Base-by-base conservation (phyloP, 2,797 vertebrate species). In the Poecilia picta region DNA sequence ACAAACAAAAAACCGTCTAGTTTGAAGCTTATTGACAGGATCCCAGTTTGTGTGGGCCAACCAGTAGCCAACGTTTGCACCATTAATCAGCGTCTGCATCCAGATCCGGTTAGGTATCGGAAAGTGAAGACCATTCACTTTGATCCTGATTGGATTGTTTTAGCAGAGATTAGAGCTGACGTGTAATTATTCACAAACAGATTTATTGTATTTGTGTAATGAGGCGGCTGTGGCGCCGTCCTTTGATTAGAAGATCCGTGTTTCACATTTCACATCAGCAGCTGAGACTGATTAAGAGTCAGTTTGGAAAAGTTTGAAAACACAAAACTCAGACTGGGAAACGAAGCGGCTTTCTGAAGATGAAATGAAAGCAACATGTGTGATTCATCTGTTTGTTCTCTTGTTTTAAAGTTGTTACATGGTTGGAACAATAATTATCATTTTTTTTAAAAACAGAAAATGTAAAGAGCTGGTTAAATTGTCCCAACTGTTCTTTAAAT, bases 51-150 rank as follows among this genome's bases (percentile, higher is more conserved):
- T 46, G 13, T 46, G n/a, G 16, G 25, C 71, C 28, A 33, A 80
- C 57, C 62, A n/a, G 55, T 73, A 55, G 25, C 64, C 47, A 68
- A 5, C 76, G 64, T 74, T 74, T 45, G 64, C 57, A 72, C 74
- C 74, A 82, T 84, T 81, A 81, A 77, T 49, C 78, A 74, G 55
- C 82, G 76, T 77, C 79, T 81, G 70, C 77, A 77, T 72, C 31
- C 25, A 41, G 28, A 71, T 84, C n/a, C 77, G 18, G 49, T 79
- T 70, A 76, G 76, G 45, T 76, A 71, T 81, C 81, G 43, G 49
- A 83, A 75, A 76, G 6, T 33, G 15, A 74, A 77, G 72, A 78
- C 47, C 28, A 70, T 82, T 83, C 78, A 73, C 45, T 39, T 75
- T 64, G 57, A 83, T 68, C 18, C 36, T 78, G 73, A 84, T 75